Evolutionary conservation across 1,140 invertebrate species (phyloP).

Genomic region (Drosophila bipectinata): DNA sequence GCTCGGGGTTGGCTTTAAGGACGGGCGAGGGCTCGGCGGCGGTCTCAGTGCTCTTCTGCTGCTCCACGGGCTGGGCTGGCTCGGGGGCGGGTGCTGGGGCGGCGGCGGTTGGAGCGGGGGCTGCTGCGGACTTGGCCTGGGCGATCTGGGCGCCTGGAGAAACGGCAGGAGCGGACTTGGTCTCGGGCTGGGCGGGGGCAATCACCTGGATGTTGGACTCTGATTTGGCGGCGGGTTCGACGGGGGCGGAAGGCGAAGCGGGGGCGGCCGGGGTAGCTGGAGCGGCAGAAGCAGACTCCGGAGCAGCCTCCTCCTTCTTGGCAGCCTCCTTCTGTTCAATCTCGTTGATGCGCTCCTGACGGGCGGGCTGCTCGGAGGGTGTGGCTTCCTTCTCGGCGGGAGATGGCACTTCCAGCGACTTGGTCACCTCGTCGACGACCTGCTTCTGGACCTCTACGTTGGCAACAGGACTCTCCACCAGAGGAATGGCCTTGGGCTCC

Average conservation of each 20-base stretch:
- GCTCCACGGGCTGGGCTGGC: constrained; percentile 32
- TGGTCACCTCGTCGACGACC: constrained; percentile 57
- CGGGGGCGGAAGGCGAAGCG: constrained; percentile 9
- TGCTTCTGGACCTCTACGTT: constrained; percentile 54
- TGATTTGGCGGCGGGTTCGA: background rate
- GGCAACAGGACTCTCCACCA: constrained; percentile 45
- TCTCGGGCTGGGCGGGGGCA: constrained; percentile 33
- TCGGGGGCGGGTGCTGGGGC: constrained; percentile 10
- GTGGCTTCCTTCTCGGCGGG: constrained; percentile 19
- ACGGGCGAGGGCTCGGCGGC: constrained; percentile 27
- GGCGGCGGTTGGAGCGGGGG: too few relatives aligned
- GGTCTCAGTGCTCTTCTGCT: constrained; percentile 41
- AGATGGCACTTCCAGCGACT: constrained; percentile 32
- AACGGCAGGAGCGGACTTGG: constrained; percentile 19
- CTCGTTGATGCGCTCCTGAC: constrained; percentile 63
- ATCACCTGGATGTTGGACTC: constrained; percentile 57
- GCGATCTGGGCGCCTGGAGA: constrained; percentile 37
- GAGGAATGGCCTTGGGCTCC: constrained; percentile 56
- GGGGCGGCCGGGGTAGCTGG: constrained; percentile 16
- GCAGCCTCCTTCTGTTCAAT: constrained; percentile 50
- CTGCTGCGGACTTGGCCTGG: constrained; percentile 45
- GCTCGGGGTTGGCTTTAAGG: constrained; percentile 17
- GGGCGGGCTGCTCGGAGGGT: constrained; percentile 42
- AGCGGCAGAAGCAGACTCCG: constrained; percentile 13
- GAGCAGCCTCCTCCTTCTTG: constrained; percentile 21